Evolutionary conservation across 1,140 invertebrate genomes (phyloP), one percentile per base, ranked within the genome.

Genomic region (Bombus vancouverensis): DNA sequence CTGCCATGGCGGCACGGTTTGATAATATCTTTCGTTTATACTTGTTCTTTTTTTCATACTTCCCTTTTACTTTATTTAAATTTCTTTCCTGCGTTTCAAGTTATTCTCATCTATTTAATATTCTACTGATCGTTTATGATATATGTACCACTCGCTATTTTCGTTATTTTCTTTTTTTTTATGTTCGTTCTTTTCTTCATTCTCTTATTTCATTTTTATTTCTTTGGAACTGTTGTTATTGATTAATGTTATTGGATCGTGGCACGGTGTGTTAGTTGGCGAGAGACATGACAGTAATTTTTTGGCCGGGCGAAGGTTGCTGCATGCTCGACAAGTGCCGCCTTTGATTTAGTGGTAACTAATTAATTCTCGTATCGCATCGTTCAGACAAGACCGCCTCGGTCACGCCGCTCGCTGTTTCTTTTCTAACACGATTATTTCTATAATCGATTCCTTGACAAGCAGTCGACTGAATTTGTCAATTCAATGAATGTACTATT

Each of bases 181-280:
- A 62, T n/a, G 3, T 47, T 13, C 9, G 0, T 25, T 34, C 22
- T 6, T 32, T 28, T 81, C 81, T 44, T 68, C 44, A 75, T 86
- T 47, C 87, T 80, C 28, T 84, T 74, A 76, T 79, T 68, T 77
- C 83, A 66, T 80, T 68, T 53, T 79, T 72, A 85, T 92, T 92
- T 90, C 84, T 93, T 92, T 92, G 91, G 87, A 94, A 92, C 85
- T 92, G 92, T 94, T 94, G 93, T 93, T 91, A 95, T 94, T 93
- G 91, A 94, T 94, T 94, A 94, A 94, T 94, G 93, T 94, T 94
- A 92, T 94, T 95, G 93, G 86, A 94, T 94, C 94, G 93, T 95
- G 93, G 93, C 94, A 95, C 94, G 94, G 94, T 94, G 93, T 94
- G 94, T 94, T 94, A 94, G 93, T 94, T 94, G 92, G 91, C 93